phyloP scores from a whole-genome alignment of 2,113 vertebrate genomes.

The Melanerpes formicivorus region DNA sequence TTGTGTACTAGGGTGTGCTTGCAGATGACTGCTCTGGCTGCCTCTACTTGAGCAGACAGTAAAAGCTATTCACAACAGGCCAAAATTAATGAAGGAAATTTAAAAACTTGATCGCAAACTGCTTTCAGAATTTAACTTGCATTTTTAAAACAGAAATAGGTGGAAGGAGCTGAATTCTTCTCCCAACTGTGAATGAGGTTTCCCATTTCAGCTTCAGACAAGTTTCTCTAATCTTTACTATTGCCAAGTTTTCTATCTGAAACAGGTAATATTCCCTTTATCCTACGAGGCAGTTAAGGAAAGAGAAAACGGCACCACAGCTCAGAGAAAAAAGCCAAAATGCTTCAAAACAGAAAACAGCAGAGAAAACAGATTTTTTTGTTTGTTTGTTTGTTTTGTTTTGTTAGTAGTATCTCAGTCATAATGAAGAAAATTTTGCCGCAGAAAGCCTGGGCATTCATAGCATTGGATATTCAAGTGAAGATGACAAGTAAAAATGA shows the following conservation, averaged over 20 bases:
- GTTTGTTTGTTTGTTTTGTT: no score
- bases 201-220: neutral
- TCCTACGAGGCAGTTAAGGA: neutral
- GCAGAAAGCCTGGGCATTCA: neutral
- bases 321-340: neutral
- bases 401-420: neutral
- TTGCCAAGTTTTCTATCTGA: neutral
- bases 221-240: neutral
- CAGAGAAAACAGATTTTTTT: neutral
- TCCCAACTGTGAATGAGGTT: neutral
- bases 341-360: neutral
- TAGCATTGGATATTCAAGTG: neutral
- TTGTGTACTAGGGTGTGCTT: conserved; percentile 25
- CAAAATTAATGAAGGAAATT: neutral
- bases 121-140: neutral
- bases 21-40: conserved; percentile 12
- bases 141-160: neutral
- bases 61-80: conserved; percentile 8
- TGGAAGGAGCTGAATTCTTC: neutral
- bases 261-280: neutral
- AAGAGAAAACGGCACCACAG: neutral
- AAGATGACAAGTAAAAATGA: neutral
- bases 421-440: neutral
- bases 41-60: neutral
- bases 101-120: neutral